A percentile compares a stretch with the other conserved stretches of the same genome.
These are phyloP conservation scores for Rotaria magnacalcarata DNA, from an alignment of 2,888 invertebrate species.

Conservation along the genomic window DNA sequence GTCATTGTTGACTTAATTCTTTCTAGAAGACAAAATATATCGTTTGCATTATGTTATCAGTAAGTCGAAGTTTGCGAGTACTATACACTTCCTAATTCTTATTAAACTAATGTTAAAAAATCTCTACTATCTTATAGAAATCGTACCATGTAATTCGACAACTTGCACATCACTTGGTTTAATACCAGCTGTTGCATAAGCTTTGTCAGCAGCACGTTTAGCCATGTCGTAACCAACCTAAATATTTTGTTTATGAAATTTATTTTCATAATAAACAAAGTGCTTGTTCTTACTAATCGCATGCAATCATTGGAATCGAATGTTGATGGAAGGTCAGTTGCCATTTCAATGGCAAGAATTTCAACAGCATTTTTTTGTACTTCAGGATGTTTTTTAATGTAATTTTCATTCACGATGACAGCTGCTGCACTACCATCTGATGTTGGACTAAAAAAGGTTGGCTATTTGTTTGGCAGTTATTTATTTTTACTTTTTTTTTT, in stretches of 20 bases:
- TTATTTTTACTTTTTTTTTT: slow-evolving; percentile 41
- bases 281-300: slow-evolving; percentile 63
- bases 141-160: slow-evolving; percentile 77
- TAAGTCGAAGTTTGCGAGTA: not conserved
- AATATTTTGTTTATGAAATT: slow-evolving; percentile 46
- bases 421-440: slow-evolving; percentile 96
- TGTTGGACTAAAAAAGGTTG: slow-evolving; percentile 67
- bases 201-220: slow-evolving; percentile 67
- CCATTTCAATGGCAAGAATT: slow-evolving; percentile 92
- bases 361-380: slow-evolving; percentile 83
- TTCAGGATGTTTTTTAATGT: slow-evolving; percentile 68
- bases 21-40: not conserved
- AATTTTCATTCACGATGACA: slow-evolving; percentile 81
- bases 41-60: too few species aligned
- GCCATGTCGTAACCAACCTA: slow-evolving; percentile 88
- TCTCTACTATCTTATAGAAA: not conserved
- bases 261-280: too few species aligned
- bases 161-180: slow-evolving; percentile 80
- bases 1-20: too few species aligned
- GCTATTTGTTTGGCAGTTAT: too few species aligned
- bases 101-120: not conserved
- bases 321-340: slow-evolving; percentile 79
- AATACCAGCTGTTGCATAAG: slow-evolving; percentile 58
- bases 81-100: not conserved
- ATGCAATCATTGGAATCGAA: slow-evolving; percentile 75